These are phyloP conservation scores for Gymnogyps californianus DNA, from an alignment of 2,113 vertebrate genomes.

Conservation along the genomic window DNA sequence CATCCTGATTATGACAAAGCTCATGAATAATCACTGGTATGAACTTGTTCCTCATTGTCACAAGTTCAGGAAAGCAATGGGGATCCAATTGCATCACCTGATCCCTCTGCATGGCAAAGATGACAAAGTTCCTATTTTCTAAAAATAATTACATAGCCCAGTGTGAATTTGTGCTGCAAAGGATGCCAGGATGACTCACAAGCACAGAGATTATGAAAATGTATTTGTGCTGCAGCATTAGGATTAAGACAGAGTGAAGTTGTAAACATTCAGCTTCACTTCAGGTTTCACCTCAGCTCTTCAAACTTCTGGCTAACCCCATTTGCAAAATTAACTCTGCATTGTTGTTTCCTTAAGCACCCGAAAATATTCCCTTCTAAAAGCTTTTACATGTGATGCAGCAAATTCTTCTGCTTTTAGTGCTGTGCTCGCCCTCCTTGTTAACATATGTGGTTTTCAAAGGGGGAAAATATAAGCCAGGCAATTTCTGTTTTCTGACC, in stretches of 20 bases:
- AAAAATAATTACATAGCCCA: constrained; percentile 62
- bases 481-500: constrained; percentile 39
- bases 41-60: constrained; percentile 58
- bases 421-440: not conserved
- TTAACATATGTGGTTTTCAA: not conserved
- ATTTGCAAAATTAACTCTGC: constrained; percentile 24
- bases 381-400: not conserved
- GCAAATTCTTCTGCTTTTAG: not conserved
- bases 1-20: constrained; percentile 52
- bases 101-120: constrained; percentile 57
- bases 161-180: constrained; percentile 58
- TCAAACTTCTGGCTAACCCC: constrained; percentile 23
- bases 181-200: constrained; percentile 28
- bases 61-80: constrained; percentile 52
- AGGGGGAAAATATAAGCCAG: not conserved
- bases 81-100: constrained; percentile 35
- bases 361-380: not conserved
- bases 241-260: constrained; percentile 38
- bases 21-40: constrained; percentile 67
- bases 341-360: not conserved
- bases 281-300: constrained; percentile 42
- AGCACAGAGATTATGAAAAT: constrained; percentile 58
- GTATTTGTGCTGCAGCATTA: constrained; percentile 44
- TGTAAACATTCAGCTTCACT: constrained; percentile 57
- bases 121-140: constrained; percentile 64